phyloP scores from a whole-genome alignment of 2,888 invertebrate species.

The Dioctria linearis region DNA sequence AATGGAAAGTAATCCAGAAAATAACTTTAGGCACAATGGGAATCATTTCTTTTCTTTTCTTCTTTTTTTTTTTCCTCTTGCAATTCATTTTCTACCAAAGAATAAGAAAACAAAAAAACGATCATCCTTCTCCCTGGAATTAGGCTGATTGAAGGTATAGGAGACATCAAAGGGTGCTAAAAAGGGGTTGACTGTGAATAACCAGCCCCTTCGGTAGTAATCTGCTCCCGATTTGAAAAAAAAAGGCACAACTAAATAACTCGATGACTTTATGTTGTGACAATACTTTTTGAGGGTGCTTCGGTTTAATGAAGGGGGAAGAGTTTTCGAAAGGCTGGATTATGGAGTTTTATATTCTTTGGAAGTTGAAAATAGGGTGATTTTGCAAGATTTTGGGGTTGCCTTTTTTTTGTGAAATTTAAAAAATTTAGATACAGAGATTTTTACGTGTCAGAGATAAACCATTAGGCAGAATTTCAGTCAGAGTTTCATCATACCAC shows the following conservation, averaged over 20 bases:
- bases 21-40: slow-evolving; percentile 10
- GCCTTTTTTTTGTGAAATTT: no score
- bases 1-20: slow-evolving; percentile 17
- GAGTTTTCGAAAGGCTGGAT: no score
- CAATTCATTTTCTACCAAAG: slow-evolving; percentile 11
- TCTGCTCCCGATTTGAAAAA: slow-evolving; percentile 4
- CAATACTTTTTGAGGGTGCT: no score
- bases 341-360: no score
- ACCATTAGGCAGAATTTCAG: no score
- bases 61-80: neutral
- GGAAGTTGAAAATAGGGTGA: no score
- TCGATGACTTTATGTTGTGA: no score
- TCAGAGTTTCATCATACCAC: no score
- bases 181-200: neutral
- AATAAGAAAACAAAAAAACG: slow-evolving; percentile 30
- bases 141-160: slow-evolving; percentile 14
- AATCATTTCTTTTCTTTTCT: neutral
- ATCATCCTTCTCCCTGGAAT: slow-evolving; percentile 23
- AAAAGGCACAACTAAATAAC: neutral
- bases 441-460: no score
- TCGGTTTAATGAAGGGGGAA: no score
- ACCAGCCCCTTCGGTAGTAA: neutral
- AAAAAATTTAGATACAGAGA: no score
- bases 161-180: slow-evolving; percentile 5
- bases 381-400: no score